A percentile compares a stretch with the other conserved stretches of the same genome.
phyloP scores from a whole-genome alignment of 1,140 invertebrate species.

The Listronotus oregonensis region DNA sequence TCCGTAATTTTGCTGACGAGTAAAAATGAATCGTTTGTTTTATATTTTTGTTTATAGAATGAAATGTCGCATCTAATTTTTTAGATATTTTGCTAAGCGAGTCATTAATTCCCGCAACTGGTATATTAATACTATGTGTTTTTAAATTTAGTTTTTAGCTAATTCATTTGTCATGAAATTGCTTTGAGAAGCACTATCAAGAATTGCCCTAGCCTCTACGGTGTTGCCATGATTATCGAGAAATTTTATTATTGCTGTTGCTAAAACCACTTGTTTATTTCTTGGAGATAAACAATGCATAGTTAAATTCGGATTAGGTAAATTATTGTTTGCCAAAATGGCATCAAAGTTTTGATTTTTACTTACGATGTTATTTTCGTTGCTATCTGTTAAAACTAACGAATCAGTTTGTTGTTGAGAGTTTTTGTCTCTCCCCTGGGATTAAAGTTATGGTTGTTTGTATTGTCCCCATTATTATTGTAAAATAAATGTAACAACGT shows the following conservation, averaged over 20 bases:
- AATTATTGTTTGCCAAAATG: too few relatives aligned
- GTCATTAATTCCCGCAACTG: slow-evolving; percentile 15
- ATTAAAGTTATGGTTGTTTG: neutral
- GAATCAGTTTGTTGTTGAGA: too few relatives aligned
- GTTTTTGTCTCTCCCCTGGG: neutral
- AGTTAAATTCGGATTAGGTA: neutral
- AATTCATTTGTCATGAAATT: slow-evolving; percentile 32
- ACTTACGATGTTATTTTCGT: too few relatives aligned
- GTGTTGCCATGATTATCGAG: neutral
- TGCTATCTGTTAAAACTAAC: too few relatives aligned
- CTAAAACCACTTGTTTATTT: neutral
- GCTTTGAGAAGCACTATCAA: too few relatives aligned
- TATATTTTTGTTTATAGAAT: slow-evolving; percentile 12
- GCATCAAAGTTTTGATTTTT: too few relatives aligned
- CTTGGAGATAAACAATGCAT: neutral
- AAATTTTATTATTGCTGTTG: slow-evolving; percentile 18
- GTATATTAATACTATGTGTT: too few relatives aligned
- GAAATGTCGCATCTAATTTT: slow-evolving; percentile 1
- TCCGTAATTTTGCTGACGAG: slow-evolving; percentile 15
- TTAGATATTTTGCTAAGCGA: slow-evolving; percentile 2
- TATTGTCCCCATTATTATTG: neutral
- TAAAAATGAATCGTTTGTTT: slow-evolving; percentile 13
- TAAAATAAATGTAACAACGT: slow-evolving; percentile 21
- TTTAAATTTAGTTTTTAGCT: slow-evolving; percentile 18
- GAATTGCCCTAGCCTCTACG: too few relatives aligned